Evolutionary conservation across 2,888 invertebrate species (phyloP), one percentile per base, ranked within the genome.

Genomic region (Blera fallax): DNA sequence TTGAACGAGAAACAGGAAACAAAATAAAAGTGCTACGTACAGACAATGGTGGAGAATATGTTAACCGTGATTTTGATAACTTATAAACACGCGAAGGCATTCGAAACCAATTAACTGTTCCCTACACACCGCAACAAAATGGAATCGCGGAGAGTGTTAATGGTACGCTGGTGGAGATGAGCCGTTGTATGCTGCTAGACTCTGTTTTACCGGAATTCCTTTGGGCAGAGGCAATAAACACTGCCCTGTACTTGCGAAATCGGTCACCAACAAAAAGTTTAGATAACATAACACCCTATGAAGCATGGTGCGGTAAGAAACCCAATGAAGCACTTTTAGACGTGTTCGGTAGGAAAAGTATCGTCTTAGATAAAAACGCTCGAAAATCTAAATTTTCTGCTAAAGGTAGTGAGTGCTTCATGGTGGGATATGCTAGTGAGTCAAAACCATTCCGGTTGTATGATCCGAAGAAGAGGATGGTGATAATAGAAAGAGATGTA

Each of bases 331-430:
- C 48, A 8, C 54, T 69, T 48, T 34, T 87, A 6, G 62, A 58
- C 18, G 62, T 58, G 2, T 79, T 82, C 58, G 87, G 83, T 8
- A 69, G 76, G 21, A 76, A 65, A 32, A 64, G 62, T 21, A 24
- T 83, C 14, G 52, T 67, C n/a, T 56, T 87, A 50, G 43, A 77
- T 37, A 80, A 84, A 52, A 40, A 29, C n/a, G 69, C 73, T 45
- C 60, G 58, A n/a, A 76, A 40, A 16, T 72, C 54, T 2, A 60
- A 69, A 52, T 77, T 77, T 40, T 37, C 58, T n/a, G 52, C 67
- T 10, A 77, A 69, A 3, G 50, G 77, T 2, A 40, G 18, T 40
- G 77, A 56, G 43, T 76, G 50, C 52, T 43, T 64, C 10, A 40
- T 74, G 58, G 54, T 74, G 1, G 74, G 74, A 0, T 74, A 74